A percentile compares a stretch with the other conserved stretches of the same genome.
Evolutionary conservation across 2,113 vertebrate genomes (phyloP).

Genomic region (Lanius collurio): DNA sequence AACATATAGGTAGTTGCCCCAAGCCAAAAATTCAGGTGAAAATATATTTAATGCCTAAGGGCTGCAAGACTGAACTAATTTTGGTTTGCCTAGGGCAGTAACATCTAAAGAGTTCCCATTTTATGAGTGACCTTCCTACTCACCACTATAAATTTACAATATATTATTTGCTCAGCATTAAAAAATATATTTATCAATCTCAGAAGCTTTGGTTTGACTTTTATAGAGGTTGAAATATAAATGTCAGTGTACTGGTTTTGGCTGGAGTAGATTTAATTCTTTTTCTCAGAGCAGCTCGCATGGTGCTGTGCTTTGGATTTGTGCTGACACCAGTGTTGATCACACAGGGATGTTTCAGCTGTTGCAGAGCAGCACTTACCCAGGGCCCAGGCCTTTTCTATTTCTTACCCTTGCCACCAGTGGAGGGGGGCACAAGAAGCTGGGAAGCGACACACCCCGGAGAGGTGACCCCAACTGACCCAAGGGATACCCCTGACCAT

Average conservation of each 20-base stretch:
- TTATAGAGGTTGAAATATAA: neutral
- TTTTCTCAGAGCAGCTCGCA: neutral
- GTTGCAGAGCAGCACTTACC: neutral
- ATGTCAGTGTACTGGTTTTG: neutral
- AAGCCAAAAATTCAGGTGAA: neutral
- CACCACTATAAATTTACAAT: neutral
- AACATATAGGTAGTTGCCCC: neutral
- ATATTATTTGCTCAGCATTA: neutral
- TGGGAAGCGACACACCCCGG: neutral
- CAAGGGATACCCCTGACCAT: neutral
- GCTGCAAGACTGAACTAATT: neutral
- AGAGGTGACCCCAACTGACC: neutral
- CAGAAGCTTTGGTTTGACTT: neutral
- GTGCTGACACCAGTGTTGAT: neutral
- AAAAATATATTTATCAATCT: neutral
- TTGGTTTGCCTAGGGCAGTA: neutral
- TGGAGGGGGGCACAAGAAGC: accelerated
- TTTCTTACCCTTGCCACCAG: accelerated
- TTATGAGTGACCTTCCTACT: neutral
- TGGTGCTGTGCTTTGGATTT: neutral
- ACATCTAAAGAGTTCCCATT: neutral
- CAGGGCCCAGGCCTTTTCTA: accelerated
- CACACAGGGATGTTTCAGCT: neutral
- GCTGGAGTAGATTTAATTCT: neutral
- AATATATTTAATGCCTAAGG: neutral